Evolutionary conservation across 2,888 invertebrate genomes (phyloP).

Genomic region (Vanessa cardui): DNA sequence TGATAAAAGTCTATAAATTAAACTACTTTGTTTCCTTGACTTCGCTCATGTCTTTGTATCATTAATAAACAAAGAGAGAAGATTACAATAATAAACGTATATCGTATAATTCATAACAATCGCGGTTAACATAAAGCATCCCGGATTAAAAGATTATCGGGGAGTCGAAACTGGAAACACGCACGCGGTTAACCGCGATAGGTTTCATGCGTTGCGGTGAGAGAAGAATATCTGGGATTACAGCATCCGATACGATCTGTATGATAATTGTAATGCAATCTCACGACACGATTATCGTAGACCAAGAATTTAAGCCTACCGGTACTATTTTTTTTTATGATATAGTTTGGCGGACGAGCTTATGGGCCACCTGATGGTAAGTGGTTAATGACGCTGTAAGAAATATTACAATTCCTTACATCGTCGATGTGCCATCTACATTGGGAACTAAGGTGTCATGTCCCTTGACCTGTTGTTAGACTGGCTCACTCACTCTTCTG

Average conservation of each 20-base stretch:
- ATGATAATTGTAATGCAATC: neutral
- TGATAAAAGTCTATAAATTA: too few relatives aligned
- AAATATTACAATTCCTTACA: too few relatives aligned
- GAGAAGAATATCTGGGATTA: slow-evolving; percentile 17
- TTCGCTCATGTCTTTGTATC: neutral
- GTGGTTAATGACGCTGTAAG: too few relatives aligned
- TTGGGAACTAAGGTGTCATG: too few relatives aligned
- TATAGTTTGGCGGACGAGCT: too few relatives aligned
- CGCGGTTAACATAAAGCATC: slow-evolving; percentile 28
- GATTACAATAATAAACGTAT: neutral
- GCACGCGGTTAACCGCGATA: slow-evolving; percentile 33
- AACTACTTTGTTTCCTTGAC: neutral
- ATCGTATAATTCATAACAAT: slow-evolving; percentile 17
- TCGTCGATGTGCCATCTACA: too few relatives aligned
- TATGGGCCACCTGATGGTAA: too few relatives aligned
- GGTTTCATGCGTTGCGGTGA: slow-evolving; percentile 31
- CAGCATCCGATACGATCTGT: slow-evolving; percentile 8
- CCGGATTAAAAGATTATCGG: slow-evolving; percentile 38
- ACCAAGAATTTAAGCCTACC: too few relatives aligned
- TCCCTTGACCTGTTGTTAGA: too few relatives aligned
- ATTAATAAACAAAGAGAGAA: neutral
- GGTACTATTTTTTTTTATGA: too few relatives aligned
- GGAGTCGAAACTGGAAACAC: slow-evolving; percentile 35
- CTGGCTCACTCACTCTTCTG: too few relatives aligned
- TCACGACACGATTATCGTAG: neutral